Base-by-base conservation (phyloP, 2,888 invertebrate genomes). In the Drosophila putrida region DNA sequence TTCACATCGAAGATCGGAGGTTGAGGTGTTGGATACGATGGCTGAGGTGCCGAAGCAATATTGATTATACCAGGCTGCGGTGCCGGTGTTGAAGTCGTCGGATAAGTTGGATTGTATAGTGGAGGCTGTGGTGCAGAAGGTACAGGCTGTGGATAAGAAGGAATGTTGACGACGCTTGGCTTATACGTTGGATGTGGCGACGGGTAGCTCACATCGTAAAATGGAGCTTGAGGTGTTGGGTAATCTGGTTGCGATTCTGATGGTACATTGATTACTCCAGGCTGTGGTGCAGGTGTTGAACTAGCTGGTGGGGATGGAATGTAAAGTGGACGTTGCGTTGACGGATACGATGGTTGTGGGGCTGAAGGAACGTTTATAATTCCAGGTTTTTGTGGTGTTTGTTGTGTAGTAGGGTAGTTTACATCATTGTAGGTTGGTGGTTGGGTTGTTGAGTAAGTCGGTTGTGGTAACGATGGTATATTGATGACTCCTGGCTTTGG, bases 161-260 rank as follows among this genome's bases (percentile, higher is more conserved):
- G 63, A 35, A 68, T 63, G 9, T 63, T 63, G 6, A 63, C 27
- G 10, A 68, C 38, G 20, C 44, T 87, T 6, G 51, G 46, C 5
- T 38, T 43, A 27, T 64, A 27, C 2, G 33, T 27, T 4, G 60
- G 60, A 5, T 61, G 44, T 44, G 47, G 35, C 31, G 64, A 44
- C 51, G 70, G 36, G 27, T 51, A 57, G 78, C 67, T 75, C 85
- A 92, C 41, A 28, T 59, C 44, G 27, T 51, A 58, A 9, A 43
- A 10, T 33, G 61, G 61, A 2, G 53, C 41, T 6, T 13, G 58
- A 1, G 57, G 38, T 38, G 53, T 33, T 4, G 63, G 59, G 39
- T 64, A 59, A 9, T 28, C 9, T 1, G 60, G 61, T 25, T 60
- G 61, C 6, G 53, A 49, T 6, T 9, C 10, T 11, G 66, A 50